Evolutionary conservation across 2,888 invertebrate species (phyloP).

Genomic region (Synanthedon tipuliformis): DNA sequence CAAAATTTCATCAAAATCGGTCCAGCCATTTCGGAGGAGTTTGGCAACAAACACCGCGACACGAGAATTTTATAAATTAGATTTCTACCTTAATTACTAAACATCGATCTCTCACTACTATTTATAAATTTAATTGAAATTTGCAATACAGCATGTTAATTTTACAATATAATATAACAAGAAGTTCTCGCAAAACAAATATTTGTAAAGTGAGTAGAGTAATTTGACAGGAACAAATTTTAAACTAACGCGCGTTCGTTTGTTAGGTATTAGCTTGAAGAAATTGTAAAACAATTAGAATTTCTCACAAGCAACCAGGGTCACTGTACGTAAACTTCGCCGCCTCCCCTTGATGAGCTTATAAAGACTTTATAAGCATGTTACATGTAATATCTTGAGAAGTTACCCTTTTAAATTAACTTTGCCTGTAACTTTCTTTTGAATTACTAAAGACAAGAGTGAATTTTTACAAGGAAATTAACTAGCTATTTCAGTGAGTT

Average conservation of each 20-base stretch:
- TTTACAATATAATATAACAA: too few species aligned
- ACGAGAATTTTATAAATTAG: too few species aligned
- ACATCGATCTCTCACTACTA: too few species aligned
- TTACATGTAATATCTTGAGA: constrained; percentile 8
- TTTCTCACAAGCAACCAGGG: constrained; percentile 11
- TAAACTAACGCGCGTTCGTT: constrained; percentile 11
- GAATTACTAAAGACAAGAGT: background rate
- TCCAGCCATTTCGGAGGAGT: too few species aligned
- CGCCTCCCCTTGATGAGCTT: constrained; percentile 15
- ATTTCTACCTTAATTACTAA: too few species aligned
- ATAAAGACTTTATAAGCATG: constrained; percentile 24
- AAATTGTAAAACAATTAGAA: constrained; percentile 41
- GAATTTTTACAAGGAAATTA: background rate
- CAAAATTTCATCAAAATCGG: too few species aligned
- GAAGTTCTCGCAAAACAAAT: background rate
- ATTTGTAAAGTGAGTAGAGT: constrained; percentile 6
- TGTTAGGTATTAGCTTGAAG: constrained; percentile 24
- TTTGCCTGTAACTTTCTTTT: background rate
- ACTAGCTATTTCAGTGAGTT: background rate
- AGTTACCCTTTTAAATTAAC: background rate
- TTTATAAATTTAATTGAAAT: too few species aligned
- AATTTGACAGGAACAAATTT: constrained; percentile 12
- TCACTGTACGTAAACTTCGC: constrained; percentile 4
- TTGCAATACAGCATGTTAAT: too few species aligned
- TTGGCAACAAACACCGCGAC: too few species aligned